Evolutionary conservation across 2,113 vertebrate genomes (phyloP), one percentile per base, ranked within the genome.

Genomic region (Pteruthius melanotis): DNA sequence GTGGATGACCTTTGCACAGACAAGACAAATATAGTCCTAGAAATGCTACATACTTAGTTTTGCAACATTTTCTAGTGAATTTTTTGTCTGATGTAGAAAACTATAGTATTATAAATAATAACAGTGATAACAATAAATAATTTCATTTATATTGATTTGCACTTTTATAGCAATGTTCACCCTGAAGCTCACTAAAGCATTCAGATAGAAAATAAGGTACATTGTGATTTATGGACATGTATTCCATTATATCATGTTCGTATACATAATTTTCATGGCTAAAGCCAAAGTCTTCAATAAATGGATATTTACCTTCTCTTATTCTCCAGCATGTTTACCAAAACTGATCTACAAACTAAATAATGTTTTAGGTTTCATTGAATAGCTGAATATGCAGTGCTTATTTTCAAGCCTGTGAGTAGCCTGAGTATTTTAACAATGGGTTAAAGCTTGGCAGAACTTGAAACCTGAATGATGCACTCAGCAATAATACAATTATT

Each of bases 201-300:
- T 89, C 72, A 86, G 59, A 47, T 6, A 89, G 91, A 89, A 94
- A 95, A 80, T 85, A 83, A 88, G n/a, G 9, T 86, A 37, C 57
- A 60, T 22, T 44, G 7, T 72, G 31, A 56, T 95, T 94, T 88
- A 92, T 57, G 31, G 37, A 33, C 35, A 56, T 31, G 6, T 35
- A 83, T 80, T 89, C 16, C 8, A 70, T 92, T 80, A 15, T 24
- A 47, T 71, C 11, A 63, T 13, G 9, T 70, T 63, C 0, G 0
- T 63, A 81, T 40, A 74, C 8, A n/a, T 39, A 78, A 71, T 53
- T 75, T 78, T 28, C 31, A 65, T 61, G 26, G 11, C 8, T 72
- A 39, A 88, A 81, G n/a, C 69, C 4, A 28, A 61, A 78, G 13
- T 53, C 20, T 80, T 64, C 49, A 77, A 83, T 39, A 63, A 66